Base-by-base conservation (phyloP, 2,888 invertebrate species). In the Agonopterix heracliana region DNA sequence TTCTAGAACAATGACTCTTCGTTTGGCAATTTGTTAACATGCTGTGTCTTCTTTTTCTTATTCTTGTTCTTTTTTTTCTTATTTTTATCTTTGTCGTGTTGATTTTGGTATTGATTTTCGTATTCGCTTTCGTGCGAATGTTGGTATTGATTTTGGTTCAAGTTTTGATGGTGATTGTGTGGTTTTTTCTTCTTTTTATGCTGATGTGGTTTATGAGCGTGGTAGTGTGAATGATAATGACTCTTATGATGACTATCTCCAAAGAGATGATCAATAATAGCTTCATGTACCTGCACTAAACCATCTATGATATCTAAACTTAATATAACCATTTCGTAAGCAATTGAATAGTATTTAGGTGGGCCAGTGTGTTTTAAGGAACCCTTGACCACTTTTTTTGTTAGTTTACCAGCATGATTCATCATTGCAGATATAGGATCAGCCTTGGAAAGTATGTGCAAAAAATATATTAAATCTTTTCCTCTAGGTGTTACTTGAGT, bases 291-390 rank as follows among this genome's bases (percentile, higher is more conserved):
- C 26, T 74, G 64, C 26, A 79, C 57, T 3, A 84, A 56, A 13
- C 78, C 79, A 50, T 87, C 81, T 1, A 87, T 67, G 0, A 80
- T 50, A 53, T 86, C 82, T 46, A 89, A 51, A 40, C 68, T 72
- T 52, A 75, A 69, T 65, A 81, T 70, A 3, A 88, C 54, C 50
- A 79, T 51, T 41, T 78, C 73, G 52, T 85, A 83, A 9, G 77
- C 67, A 14, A 74, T 48, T 8, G 66, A 68, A 48, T 86, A 87
- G 54, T 78, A 84, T 8, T 61, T 54, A 1, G 87, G 82, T 35
- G 76, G 73, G 45, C 65, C 68, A 54, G 68, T 59, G 10, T 74
- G 63, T 50, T 81, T 73, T 0, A 74, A 44, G 3, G 71, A 64
- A 17, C 68, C 54, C 47, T 72, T 64, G 2, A 82, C 52, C 36